A percentile compares a stretch with the other conserved stretches of the same genome.
These are phyloP conservation scores for Mantis religiosa DNA, from an alignment of 2,888 invertebrate species.

Conservation along the genomic window DNA sequence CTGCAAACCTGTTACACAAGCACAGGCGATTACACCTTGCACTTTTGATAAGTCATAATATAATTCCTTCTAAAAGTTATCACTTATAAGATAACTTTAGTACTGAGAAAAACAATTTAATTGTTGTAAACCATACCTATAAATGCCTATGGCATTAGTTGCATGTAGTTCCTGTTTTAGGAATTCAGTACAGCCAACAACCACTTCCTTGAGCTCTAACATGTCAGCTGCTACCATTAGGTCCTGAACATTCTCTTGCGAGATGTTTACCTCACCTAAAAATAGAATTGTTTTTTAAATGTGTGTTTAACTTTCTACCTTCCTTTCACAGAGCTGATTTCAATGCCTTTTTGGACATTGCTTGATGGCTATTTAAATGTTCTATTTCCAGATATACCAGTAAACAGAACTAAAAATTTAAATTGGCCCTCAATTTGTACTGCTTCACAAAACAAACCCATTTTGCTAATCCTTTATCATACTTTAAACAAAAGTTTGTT, in stretches of 20 bases:
- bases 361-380: too few species aligned
- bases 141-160: conserved; percentile 84
- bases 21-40: neutral
- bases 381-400: too few species aligned
- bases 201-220: conserved; percentile 79
- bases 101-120: neutral
- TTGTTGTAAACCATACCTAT: conserved; percentile 51
- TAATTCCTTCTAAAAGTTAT: neutral
- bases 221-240: conserved; percentile 86
- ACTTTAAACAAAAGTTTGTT: too few species aligned
- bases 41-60: neutral
- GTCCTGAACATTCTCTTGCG: conserved; percentile 81
- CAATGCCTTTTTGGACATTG: too few species aligned
- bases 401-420: too few species aligned
- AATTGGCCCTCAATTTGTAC: too few species aligned
- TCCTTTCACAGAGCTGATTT: too few species aligned
- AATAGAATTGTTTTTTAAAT: conserved; percentile 2
- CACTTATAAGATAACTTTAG: neutral
- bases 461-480: too few species aligned
- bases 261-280: conserved; percentile 61
- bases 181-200: conserved; percentile 79
- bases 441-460: too few species aligned
- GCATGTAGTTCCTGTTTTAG: conserved; percentile 79
- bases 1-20: conserved; percentile 67
- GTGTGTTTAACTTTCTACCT: neutral